A percentile compares a stretch with the other conserved stretches of the same genome.
These are phyloP conservation scores for Panthera leo DNA, from an alignment of 2,113 vertebrate genomes.

Conservation along the genomic window DNA sequence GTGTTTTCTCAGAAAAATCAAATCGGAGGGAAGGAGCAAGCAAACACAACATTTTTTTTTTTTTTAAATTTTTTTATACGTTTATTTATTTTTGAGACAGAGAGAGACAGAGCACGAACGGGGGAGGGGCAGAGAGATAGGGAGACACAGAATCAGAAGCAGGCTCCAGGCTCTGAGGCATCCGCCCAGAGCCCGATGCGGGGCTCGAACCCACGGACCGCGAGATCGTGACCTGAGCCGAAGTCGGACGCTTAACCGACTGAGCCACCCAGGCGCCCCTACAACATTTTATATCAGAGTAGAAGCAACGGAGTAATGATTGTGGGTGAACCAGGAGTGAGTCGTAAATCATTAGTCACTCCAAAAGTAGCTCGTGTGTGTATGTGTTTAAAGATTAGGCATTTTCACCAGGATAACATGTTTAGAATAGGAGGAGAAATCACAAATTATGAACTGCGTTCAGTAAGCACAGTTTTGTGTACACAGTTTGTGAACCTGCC, in stretches of 20 bases:
- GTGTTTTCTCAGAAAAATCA: background rate
- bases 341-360: background rate
- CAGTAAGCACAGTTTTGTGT: background rate
- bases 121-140: too few relatives aligned
- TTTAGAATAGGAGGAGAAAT: background rate
- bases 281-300: background rate
- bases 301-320: background rate
- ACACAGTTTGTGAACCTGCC: background rate
- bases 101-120: too few relatives aligned
- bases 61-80: too few relatives aligned
- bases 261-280: too few relatives aligned
- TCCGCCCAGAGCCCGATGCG: too few relatives aligned
- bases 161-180: too few relatives aligned
- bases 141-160: too few relatives aligned
- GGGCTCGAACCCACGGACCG: too few relatives aligned
- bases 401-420: background rate
- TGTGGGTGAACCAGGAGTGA: background rate
- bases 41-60: background rate
- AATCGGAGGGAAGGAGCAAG: background rate
- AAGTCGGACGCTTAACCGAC: too few relatives aligned
- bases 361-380: background rate
- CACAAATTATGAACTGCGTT: background rate
- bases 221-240: too few relatives aligned
- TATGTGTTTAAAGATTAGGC: background rate
- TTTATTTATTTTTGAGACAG: too few relatives aligned